A percentile compares a stretch with the other conserved stretches of the same genome.
Evolutionary conservation across 2,888 invertebrate genomes (phyloP).

Genomic region (Oscheius sp.): DNA sequence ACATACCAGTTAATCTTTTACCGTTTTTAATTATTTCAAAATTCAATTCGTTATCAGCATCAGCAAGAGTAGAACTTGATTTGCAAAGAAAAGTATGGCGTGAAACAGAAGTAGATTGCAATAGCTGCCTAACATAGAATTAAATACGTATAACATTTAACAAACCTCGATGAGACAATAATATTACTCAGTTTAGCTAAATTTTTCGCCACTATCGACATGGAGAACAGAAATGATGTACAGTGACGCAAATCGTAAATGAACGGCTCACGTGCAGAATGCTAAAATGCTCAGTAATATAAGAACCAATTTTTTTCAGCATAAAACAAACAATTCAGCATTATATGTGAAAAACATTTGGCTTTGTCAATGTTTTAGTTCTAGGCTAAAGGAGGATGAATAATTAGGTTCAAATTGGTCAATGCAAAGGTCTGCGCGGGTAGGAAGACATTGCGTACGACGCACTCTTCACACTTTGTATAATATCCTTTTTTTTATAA

Average conservation of each 20-base stretch:
- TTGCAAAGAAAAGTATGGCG: background rate
- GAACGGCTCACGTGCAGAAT: background rate
- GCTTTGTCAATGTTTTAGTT: no score
- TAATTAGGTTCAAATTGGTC: no score
- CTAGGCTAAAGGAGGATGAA: background rate
- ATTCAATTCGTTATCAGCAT: constrained; percentile 4
- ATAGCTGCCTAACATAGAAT: constrained; percentile 1
- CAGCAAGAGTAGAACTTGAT: constrained; percentile 13
- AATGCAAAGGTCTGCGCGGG: no score
- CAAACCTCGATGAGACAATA: constrained; percentile 15
- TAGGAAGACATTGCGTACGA: no score
- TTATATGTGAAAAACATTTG: no score
- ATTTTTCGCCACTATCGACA: constrained; percentile 13
- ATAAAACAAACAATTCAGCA: no score
- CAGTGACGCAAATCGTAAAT: constrained; percentile 17
- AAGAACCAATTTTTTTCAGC: no score
- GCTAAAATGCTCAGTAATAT: no score
- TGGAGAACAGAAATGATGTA: background rate
- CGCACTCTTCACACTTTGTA: no score
- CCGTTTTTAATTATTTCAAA: constrained; percentile 54
- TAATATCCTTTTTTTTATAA: no score
- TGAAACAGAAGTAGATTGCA: background rate
- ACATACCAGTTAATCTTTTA: constrained; percentile 46
- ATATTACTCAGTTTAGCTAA: background rate
- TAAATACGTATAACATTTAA: background rate